Conservation (phyloP, 2,113 vertebrate genomes). For the Pipa parva region DNA sequence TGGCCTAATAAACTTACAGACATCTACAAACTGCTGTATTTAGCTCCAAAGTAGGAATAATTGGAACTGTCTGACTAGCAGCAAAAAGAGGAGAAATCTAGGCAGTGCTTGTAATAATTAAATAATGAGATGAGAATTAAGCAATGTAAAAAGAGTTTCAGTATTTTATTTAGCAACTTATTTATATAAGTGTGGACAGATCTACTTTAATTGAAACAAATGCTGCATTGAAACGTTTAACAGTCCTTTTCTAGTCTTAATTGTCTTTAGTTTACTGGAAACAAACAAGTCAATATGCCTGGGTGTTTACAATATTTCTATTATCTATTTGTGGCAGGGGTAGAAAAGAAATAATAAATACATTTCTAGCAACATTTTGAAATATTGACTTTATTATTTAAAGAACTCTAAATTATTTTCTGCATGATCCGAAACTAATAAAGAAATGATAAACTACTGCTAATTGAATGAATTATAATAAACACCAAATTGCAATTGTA, state of each 20-base stretch:
- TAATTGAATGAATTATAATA: background rate
- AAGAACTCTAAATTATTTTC: background rate
- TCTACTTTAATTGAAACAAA: slow-evolving; percentile 38
- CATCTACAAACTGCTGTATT: too few relatives aligned
- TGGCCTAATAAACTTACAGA: too few relatives aligned
- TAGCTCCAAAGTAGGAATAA: too few relatives aligned
- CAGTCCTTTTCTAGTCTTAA: slow-evolving; percentile 22
- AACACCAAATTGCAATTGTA: background rate
- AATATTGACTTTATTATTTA: background rate
- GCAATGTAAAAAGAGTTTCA: background rate
- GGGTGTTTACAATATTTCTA: slow-evolving; percentile 36
- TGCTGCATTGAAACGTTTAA: slow-evolving; percentile 27
- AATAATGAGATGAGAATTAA: slow-evolving; percentile 1
- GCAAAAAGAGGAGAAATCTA: background rate
- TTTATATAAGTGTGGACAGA: slow-evolving; percentile 34
- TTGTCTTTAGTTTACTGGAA: slow-evolving; percentile 37
- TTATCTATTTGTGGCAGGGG: slow-evolving; percentile 12
- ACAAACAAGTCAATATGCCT: slow-evolving; percentile 37
- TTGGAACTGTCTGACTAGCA: background rate
- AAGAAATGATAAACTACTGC: background rate
- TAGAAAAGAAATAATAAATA: background rate
- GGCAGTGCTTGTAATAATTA: background rate
- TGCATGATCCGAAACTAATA: background rate
- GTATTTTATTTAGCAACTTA: slow-evolving; percentile 25
- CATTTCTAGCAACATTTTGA: background rate